Conservation (phyloP, 2,888 invertebrate genomes). For the Bombylius major region DNA sequence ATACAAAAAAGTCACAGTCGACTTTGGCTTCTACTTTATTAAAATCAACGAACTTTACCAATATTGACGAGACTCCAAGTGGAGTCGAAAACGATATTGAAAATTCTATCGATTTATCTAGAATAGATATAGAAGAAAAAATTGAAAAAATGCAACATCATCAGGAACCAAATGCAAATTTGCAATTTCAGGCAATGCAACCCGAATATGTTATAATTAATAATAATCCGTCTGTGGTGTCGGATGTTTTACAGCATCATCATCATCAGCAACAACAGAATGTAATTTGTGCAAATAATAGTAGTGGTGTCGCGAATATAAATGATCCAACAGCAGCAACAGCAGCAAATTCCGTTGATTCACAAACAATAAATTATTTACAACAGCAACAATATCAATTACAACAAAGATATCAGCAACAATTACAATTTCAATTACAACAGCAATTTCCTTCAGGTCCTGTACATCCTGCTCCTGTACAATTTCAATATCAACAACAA, state of each 20-base stretch:
- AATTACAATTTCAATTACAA: slow-evolving; percentile 19
- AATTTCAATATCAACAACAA: neutral
- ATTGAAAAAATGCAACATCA: slow-evolving; percentile 15
- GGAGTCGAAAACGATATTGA: neutral
- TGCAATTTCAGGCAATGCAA: slow-evolving; percentile 37
- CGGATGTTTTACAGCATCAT: slow-evolving; percentile 5
- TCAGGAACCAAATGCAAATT: slow-evolving; percentile 35
- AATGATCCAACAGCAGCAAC: slow-evolving; percentile 21
- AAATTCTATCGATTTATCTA: neutral
- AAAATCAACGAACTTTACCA: neutral
- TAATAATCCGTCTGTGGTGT: slow-evolving; percentile 18
- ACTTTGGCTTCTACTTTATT: neutral
- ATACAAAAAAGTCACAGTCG: neutral
- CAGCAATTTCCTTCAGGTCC: slow-evolving; percentile 14
- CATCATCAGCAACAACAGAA: neutral
- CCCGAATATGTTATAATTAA: slow-evolving; percentile 28
- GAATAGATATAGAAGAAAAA: neutral
- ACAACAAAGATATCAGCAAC: slow-evolving; percentile 33
- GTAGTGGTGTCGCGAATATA: slow-evolving; percentile 2
- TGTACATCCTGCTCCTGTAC: neutral
- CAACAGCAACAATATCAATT: slow-evolving; percentile 33
- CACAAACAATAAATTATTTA: slow-evolving; percentile 25
- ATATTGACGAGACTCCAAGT: neutral
- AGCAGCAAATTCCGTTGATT: slow-evolving; percentile 14
- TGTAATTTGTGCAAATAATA: slow-evolving; percentile 1